These are phyloP conservation scores for Sebastes itinus DNA, from an alignment of 2,797 vertebrate genomes.

Conservation along the genomic window DNA sequence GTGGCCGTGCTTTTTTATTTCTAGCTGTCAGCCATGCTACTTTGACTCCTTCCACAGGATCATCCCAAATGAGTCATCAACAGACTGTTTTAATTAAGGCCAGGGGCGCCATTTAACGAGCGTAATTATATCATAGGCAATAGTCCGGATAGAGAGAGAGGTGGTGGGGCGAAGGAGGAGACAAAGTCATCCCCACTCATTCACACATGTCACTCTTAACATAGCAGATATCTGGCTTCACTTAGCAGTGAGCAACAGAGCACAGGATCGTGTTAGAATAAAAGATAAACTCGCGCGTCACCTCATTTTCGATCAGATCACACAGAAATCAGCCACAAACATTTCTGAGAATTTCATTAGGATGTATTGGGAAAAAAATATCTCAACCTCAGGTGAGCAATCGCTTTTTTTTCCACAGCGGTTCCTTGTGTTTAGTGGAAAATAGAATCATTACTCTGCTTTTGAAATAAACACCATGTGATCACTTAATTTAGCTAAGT, in stretches of 20 bases:
- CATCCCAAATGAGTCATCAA: conserved; percentile 79
- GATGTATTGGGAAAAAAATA: not conserved
- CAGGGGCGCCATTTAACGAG: conserved; percentile 67
- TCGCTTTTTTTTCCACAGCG: not conserved
- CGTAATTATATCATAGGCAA: conserved; percentile 73
- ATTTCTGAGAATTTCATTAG: not conserved
- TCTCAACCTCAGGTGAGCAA: not conserved
- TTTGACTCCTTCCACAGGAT: conserved; percentile 59
- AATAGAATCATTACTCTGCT: not conserved
- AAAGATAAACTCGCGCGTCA: not conserved
- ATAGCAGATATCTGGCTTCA: conserved; percentile 1
- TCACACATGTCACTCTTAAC: conserved; percentile 17
- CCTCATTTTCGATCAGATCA: not conserved
- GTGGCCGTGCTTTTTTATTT: conserved; percentile 29
- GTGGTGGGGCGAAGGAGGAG: conserved; percentile 1
- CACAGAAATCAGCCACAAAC: not conserved
- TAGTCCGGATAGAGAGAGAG: conserved; percentile 26
- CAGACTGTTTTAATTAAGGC: conserved; percentile 79
- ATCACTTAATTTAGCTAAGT: conserved; percentile 9
- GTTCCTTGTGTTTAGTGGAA: not conserved
- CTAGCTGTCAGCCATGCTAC: conserved; percentile 51
- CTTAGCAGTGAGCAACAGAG: not conserved
- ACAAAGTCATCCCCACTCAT: conserved; percentile 3
- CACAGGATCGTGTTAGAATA: not conserved
- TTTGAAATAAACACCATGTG: not conserved